Base-by-base conservation (phyloP, 2,888 invertebrate genomes). In the Temnothorax rugatulus region DNA sequence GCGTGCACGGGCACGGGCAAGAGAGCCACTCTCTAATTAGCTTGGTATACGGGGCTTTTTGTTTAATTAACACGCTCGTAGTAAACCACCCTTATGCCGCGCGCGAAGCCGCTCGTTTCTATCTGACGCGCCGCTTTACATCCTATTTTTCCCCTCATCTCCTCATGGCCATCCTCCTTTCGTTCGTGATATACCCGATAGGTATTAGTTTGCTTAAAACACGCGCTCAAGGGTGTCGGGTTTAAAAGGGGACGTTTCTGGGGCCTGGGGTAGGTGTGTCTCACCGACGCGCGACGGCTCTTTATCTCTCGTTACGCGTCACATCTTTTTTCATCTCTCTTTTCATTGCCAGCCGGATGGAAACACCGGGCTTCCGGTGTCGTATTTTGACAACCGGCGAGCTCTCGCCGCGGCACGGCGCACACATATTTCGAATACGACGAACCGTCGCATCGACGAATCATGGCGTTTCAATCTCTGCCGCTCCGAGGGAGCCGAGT, bases 61-160 rank as follows among this genome's bases (percentile, higher is more conserved):
- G 92, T 93, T 93, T 93, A 93, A 93, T 93, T 93, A 93, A 92
- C 92, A 90, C 91, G 90, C 91, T 88, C 87, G 87, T 85, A 90
- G 89, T 91, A 90, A 91, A 91, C 87, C 87, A 91, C 85, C 84
- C 83, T 74, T 86, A 63, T 69, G 74, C 85, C 64, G 76, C 69
- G 75, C 41, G 77, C 73, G 73, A 66, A 76, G 66, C 50, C 63
- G 47, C 52, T 59, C 66, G 34, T 50, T 50, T 86, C 76, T 54
- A 21, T 38, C 38, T n/a, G 47, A 54, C 63, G 61, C 75, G 75
- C 63, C 79, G 82, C 74, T 88, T 88, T 88, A 85, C 76, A 38
- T 47, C 18, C 54, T 4, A 47, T 76, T 68, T 68, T 69, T 68
- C 5, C 38, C 64, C 13, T 63, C 54, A 63, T 79, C 38, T 79